Evolutionary conservation across 1,140 invertebrate genomes (phyloP).

Genomic region (Linepithema humile): DNA sequence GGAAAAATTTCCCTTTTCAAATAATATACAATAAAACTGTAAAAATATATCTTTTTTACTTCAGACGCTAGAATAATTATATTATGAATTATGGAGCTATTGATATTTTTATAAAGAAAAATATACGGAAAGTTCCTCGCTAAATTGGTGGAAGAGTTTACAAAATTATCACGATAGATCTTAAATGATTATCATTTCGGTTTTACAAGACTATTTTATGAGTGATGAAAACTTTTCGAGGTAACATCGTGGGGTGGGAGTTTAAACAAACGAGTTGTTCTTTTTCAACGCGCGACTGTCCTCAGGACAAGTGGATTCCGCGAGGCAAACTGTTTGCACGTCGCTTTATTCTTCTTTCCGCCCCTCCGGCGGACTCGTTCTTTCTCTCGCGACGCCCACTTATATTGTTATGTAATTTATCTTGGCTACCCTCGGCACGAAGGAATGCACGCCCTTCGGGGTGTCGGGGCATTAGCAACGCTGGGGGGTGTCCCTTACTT

Average conservation of each 20-base stretch:
- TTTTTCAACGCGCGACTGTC: constrained; percentile 46
- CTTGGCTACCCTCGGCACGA: constrained; percentile 75
- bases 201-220: neutral
- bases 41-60: neutral
- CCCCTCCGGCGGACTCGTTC: constrained; percentile 61
- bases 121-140: neutral
- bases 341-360: constrained; percentile 65
- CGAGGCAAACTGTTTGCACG: constrained; percentile 56
- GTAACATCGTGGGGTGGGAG: neutral
- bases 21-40: neutral
- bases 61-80: neutral
- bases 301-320: constrained; percentile 56
- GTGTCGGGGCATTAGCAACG: constrained; percentile 75
- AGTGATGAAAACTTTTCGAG: neutral
- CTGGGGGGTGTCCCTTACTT: constrained; percentile 77
- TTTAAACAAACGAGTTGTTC: constrained; percentile 58
- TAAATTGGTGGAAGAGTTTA: neutral
- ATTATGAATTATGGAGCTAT: too few species aligned
- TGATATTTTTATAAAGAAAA: neutral
- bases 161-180: too few species aligned
- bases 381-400: constrained; percentile 74
- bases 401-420: constrained; percentile 83
- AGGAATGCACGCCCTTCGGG: constrained; percentile 71
- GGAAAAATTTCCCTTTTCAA: neutral
- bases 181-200: neutral